Percentiles rank a stretch among this genome's conserved stretches.
Conservation (phyloP, 2,113 vertebrate genomes). For the Motacilla alba region DNA sequence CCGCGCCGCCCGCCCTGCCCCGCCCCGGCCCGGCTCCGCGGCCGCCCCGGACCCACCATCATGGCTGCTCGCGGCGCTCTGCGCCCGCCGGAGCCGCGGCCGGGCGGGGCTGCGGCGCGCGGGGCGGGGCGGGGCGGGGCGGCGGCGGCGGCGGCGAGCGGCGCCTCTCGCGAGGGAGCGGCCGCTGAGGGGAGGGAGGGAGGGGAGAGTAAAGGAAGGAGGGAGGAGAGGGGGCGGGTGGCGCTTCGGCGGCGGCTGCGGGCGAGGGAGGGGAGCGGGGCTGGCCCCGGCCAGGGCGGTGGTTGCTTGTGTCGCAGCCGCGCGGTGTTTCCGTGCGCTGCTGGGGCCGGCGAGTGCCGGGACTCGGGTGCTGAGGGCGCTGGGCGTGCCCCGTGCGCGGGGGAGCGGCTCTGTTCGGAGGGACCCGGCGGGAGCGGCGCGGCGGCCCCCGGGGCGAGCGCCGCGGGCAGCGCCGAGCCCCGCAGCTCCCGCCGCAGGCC, state of each 20-base stretch:
- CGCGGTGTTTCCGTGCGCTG: not conserved
- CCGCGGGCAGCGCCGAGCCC: too few relatives aligned
- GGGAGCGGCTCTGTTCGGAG: not conserved
- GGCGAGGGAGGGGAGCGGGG: not conserved
- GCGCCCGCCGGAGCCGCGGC: too few relatives aligned
- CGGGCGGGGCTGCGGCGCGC: too few relatives aligned
- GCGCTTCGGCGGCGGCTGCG: not conserved
- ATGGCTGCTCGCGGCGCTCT: too few relatives aligned
- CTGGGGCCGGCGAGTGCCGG: not conserved
- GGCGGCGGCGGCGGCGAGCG: too few relatives aligned
- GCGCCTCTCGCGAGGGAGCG: too few relatives aligned
- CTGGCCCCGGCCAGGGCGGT: not conserved
- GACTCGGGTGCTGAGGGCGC: not conserved
- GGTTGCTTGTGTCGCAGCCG: not conserved
- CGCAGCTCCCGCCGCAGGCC: rapidly evolving
- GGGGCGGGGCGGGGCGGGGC: too few relatives aligned
- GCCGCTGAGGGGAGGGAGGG: not conserved
- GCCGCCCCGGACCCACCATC: not conserved
- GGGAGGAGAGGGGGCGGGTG: too few relatives aligned
- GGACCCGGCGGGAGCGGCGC: rapidly evolving
- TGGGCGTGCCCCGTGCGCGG: not conserved
- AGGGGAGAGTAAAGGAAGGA: too few relatives aligned
- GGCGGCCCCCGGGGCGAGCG: too few relatives aligned
- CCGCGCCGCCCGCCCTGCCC: not conserved
- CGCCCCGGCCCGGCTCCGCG: not conserved